Evolutionary conservation across 1,140 invertebrate species (phyloP).

Genomic region (Saccostrea glomerata): DNA sequence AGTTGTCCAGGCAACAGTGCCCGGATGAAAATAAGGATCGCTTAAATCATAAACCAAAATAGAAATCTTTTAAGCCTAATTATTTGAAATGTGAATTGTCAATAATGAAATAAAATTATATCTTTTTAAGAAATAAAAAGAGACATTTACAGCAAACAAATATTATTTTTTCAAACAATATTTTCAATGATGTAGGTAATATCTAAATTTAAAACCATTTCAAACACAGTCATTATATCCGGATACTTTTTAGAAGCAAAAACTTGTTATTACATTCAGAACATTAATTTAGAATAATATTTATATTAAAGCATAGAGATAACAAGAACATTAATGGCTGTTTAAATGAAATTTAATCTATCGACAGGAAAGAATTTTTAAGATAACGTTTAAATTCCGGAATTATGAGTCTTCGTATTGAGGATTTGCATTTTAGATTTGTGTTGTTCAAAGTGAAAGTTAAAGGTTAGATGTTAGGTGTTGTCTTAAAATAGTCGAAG

Average conservation of each 20-base stretch:
- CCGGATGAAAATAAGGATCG: constrained; percentile 61
- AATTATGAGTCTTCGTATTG: too few relatives aligned
- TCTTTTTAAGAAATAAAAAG: neutral
- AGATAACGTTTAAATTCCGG: too few relatives aligned
- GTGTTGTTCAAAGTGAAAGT: too few relatives aligned
- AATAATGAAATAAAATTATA: neutral
- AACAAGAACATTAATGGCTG: too few relatives aligned
- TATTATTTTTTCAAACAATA: neutral
- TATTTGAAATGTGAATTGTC: too few relatives aligned
- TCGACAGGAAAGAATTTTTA: too few relatives aligned
- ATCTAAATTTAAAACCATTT: neutral
- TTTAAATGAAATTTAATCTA: too few relatives aligned
- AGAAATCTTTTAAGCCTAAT: too few relatives aligned
- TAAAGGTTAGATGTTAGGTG: too few relatives aligned
- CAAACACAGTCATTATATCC: neutral
- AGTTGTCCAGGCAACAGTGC: constrained; percentile 66
- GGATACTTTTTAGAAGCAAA: neutral
- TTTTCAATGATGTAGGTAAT: neutral
- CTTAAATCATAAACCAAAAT: neutral
- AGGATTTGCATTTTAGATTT: too few relatives aligned
- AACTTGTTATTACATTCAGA: neutral
- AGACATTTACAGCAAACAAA: neutral
- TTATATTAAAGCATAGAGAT: too few relatives aligned
- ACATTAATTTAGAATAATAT: neutral
- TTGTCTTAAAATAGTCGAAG: too few relatives aligned